Conservation (phyloP, 2,797 vertebrate genomes). For the Xenops minutus region DNA sequence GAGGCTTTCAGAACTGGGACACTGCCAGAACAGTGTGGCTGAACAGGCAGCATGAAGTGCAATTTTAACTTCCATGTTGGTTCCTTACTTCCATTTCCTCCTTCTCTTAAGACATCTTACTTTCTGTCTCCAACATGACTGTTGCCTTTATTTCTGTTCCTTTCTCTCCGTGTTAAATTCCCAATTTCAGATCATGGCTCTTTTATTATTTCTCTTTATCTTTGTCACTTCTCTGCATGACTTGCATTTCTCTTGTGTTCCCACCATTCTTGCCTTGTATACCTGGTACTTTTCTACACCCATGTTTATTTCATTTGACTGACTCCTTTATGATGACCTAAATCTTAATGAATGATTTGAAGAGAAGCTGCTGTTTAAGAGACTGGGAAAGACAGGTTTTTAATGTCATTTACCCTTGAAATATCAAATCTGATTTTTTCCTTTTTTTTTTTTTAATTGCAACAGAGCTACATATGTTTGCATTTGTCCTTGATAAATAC, state of each 20-base stretch:
- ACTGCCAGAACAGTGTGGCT: neutral
- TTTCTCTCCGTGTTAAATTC: neutral
- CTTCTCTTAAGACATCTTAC: neutral
- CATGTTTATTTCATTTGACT: neutral
- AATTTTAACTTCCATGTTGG: neutral
- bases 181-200: neutral
- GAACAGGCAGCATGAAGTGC: neutral
- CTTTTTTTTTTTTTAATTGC: neutral
- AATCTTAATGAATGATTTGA: neutral
- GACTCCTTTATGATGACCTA: neutral
- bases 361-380: neutral
- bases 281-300: neutral
- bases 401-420: neutral
- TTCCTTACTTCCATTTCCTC: neutral
- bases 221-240: neutral
- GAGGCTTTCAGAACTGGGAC: neutral
- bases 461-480: neutral
- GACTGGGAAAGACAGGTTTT: neutral
- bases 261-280: neutral
- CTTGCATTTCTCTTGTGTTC: neutral
- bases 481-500: neutral
- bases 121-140: neutral
- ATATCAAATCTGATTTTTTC: neutral
- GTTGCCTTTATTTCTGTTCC: neutral
- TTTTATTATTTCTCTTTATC: neutral